phyloP scores from a whole-genome alignment of 2,888 invertebrate species.

The Nezara viridula region DNA sequence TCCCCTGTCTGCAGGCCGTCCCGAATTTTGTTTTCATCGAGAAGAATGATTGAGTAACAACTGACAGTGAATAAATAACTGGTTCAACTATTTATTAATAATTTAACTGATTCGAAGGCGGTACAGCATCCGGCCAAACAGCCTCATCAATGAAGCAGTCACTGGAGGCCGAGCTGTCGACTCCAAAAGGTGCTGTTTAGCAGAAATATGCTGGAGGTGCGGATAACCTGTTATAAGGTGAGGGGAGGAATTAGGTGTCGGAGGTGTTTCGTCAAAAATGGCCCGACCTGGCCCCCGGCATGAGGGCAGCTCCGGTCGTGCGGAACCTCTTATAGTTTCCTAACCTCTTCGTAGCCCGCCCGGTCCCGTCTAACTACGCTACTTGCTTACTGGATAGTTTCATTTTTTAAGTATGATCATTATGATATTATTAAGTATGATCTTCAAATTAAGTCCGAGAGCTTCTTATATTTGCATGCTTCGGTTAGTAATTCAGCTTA shows the following conservation, averaged over 20 bases:
- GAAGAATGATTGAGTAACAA: background rate
- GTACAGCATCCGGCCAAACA: background rate
- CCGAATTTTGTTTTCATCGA: background rate
- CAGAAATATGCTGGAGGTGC: background rate
- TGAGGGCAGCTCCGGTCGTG: background rate
- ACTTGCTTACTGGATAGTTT: background rate
- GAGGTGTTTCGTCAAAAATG: slow-evolving; percentile 30
- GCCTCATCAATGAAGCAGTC: background rate
- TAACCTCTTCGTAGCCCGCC: background rate
- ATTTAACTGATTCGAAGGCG: background rate
- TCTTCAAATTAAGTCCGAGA: too few species aligned
- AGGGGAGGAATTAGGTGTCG: slow-evolving; percentile 18
- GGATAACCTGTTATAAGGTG: slow-evolving; percentile 20
- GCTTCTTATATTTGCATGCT: too few species aligned
- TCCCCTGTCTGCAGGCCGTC: too few species aligned
- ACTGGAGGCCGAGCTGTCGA: background rate
- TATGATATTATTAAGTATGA: background rate
- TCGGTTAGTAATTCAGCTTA: background rate
- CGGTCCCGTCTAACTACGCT: background rate
- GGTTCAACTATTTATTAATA: background rate
- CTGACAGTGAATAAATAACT: background rate
- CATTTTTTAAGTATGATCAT: too few species aligned
- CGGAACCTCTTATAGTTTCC: slow-evolving; percentile 24
- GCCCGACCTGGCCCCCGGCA: background rate
- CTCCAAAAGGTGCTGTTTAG: background rate